Conservation (phyloP, 2,113 vertebrate genomes). For the Chiloscyllium plagiosum region DNA sequence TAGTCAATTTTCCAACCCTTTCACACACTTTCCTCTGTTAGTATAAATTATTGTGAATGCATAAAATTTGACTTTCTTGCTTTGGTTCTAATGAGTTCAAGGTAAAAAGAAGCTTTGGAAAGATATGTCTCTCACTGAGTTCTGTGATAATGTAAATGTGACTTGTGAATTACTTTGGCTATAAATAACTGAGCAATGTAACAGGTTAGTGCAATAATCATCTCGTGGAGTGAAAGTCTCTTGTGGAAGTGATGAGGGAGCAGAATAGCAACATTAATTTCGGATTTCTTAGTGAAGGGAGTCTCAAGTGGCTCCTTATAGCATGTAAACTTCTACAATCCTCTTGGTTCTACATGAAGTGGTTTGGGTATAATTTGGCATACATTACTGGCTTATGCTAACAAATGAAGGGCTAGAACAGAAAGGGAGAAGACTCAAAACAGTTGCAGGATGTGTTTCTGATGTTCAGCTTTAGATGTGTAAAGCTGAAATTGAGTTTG, state of each 20-base stretch:
- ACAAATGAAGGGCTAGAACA: neutral
- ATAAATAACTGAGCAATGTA: neutral
- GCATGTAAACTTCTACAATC: neutral
- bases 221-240: neutral
- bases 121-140: no score
- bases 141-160: neutral
- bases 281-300: neutral
- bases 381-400: neutral
- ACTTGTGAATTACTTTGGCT: neutral
- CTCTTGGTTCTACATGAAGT: neutral
- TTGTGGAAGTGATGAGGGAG: neutral
- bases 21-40: no score
- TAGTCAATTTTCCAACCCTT: no score
- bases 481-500: neutral
- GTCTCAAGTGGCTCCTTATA: neutral
- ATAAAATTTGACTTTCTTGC: no score
- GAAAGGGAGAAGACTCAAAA: neutral
- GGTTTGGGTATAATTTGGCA: neutral
- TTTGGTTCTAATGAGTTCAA: no score
- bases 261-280: neutral
- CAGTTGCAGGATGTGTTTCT: neutral
- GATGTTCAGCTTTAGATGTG: neutral
- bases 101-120: no score
- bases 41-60: no score
- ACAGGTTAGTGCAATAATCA: neutral